Evolutionary conservation across 2,888 invertebrate species (phyloP).

Genomic region (Liodrosophila aerea): DNA sequence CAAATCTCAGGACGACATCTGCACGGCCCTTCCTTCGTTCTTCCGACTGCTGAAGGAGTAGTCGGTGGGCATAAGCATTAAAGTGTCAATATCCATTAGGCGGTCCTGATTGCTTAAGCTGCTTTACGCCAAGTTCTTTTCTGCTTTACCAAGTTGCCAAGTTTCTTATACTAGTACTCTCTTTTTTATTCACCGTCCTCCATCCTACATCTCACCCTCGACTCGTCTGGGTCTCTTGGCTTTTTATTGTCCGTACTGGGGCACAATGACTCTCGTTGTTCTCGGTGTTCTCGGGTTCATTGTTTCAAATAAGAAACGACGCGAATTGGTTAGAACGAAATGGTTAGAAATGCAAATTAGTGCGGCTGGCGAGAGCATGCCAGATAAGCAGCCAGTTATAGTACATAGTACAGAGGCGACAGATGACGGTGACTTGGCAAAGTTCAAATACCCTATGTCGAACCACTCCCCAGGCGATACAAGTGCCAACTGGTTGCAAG

Average conservation of each 20-base stretch:
- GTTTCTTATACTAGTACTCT: constrained; percentile 49
- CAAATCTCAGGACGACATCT: constrained; percentile 69
- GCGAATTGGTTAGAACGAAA: constrained; percentile 74
- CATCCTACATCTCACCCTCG: constrained; percentile 15
- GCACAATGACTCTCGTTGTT: constrained; percentile 70
- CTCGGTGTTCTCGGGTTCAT: constrained; percentile 66
- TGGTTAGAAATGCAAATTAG: constrained; percentile 76
- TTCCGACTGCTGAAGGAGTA: constrained; percentile 16
- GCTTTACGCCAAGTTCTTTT: constrained; percentile 76
- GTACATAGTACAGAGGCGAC: neutral
- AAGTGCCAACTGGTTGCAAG: too few species aligned
- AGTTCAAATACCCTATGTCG: constrained; percentile 43
- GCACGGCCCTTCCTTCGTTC: constrained; percentile 33
- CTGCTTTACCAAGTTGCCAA: constrained; percentile 64
- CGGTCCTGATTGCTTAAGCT: constrained; percentile 77
- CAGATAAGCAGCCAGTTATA: constrained; percentile 49
- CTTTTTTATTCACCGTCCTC: constrained; percentile 2
- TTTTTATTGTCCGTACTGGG: constrained; percentile 63
- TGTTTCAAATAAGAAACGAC: constrained; percentile 76
- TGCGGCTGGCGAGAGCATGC: constrained; percentile 59
- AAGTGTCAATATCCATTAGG: constrained; percentile 78
- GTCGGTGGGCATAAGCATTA: constrained; percentile 65
- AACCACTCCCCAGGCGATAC: too few species aligned
- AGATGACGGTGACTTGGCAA: constrained; percentile 25
- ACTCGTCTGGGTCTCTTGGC: constrained; percentile 42